Evolutionary conservation across 1,140 invertebrate genomes (phyloP).

Genomic region (Drosophila teissieri): DNA sequence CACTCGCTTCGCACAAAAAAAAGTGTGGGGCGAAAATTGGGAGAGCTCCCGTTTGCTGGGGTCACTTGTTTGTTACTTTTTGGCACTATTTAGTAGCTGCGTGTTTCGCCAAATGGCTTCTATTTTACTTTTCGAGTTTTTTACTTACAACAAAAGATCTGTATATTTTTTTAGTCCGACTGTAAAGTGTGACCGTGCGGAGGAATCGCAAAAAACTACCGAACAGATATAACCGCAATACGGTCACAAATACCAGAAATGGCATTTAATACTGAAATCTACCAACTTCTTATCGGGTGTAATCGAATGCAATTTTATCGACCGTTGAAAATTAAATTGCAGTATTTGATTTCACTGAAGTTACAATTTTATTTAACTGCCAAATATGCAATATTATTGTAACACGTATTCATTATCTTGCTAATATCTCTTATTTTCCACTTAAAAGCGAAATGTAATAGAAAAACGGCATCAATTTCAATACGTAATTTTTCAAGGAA

Average conservation of each 20-base stretch:
- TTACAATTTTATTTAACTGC: background rate
- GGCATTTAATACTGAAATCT: background rate
- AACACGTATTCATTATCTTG: too few relatives aligned
- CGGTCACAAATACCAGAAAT: background rate
- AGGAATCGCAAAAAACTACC: background rate
- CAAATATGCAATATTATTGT: background rate
- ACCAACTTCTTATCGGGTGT: background rate
- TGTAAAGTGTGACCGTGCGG: background rate
- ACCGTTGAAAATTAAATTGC: background rate
- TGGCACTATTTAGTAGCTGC: slow-evolving; percentile 51
- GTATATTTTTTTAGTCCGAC: slow-evolving; percentile 29
- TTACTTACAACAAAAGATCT: slow-evolving; percentile 41
- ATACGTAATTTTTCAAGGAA: background rate
- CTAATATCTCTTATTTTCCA: too few relatives aligned
- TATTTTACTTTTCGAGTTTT: slow-evolving; percentile 25
- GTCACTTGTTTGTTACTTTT: slow-evolving; percentile 15
- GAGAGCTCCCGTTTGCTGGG: slow-evolving; percentile 31
- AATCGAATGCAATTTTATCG: background rate
- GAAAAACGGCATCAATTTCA: background rate
- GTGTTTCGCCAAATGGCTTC: slow-evolving; percentile 54
- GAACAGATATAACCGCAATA: background rate
- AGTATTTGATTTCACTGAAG: too few relatives aligned
- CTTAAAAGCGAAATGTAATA: too few relatives aligned
- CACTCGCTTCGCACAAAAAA: slow-evolving; percentile 24
- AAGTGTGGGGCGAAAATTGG: slow-evolving; percentile 33